Evolutionary conservation across 2,113 vertebrate genomes (phyloP), one percentile per base, ranked within the genome.

Genomic region (Daboia siamensis): DNA sequence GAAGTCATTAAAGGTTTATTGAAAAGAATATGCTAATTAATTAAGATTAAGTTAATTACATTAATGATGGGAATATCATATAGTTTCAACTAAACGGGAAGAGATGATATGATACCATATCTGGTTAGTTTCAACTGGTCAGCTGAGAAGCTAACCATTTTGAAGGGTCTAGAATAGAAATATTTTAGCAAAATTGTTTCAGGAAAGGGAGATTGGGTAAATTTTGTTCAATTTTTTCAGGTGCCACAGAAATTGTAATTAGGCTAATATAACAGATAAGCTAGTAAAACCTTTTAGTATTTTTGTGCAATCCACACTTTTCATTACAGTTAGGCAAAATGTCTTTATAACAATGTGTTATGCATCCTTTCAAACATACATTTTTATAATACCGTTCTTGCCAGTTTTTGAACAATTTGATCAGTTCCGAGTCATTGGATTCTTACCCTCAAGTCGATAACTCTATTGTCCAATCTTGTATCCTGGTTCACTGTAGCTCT

Each of bases 401-500:
- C 52, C 51, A 44, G 39, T 5, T 89, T 87, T 92, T 56, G 17
- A 88, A 46, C 21, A 15, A 61, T 86, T 54, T 33, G 52, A 85
- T 74, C 48, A 93, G 15, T 46, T 48, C 91, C 88, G 94, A 88
- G 46, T 93, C n/a, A 93, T 56, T 44, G 61, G 0, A 0, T 95
- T 55, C 98, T 98, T 98, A 99, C 99, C 98, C 99, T 98, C 94
- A 99, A 98, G 96, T 99, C 99, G 96, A 99, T 99, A 94, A 99
- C 98, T 97, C 99, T 98, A 98, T 99, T 99, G 98, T 99, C 99
- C 98, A 99, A 97, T 96, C 97, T 98, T 94, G 99, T 99, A 98
- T 99, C 99, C 94, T 99, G 99, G 96, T 99, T 99, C 94, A 99
- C 99, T 44, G 99, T 99, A 93, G 99, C 99, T 98, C 99, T 98